Evolutionary conservation across 92 coral and sea anemone genomes (phyloP), one percentile per base, ranked within the genome.

Genomic region (Virgularia gustaviana): DNA sequence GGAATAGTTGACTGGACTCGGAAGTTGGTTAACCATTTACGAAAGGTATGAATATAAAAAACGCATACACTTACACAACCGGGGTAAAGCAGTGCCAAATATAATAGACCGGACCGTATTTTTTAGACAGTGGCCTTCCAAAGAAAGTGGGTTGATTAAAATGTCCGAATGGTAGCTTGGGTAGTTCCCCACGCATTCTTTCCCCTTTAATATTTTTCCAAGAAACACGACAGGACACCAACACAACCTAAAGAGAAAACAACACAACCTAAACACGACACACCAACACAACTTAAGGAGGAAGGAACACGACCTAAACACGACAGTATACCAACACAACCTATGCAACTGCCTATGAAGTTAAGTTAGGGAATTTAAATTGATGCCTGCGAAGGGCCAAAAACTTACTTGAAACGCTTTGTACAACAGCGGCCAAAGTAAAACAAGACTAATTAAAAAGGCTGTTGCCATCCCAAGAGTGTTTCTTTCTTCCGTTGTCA

Each of bases 21-120:
- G n/a, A n/a, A n/a, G n/a, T n/a, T n/a, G n/a, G n/a, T n/a, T n/a
- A n/a, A n/a, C n/a, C n/a, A n/a, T n/a, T n/a, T n/a, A n/a, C n/a
- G n/a, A n/a, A n/a, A n/a, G n/a, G n/a, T 10, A 73, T 41, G 43
- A 36, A 54, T 25, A 34, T 7, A 16, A 2, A 27, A 1, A 27
- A 13, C 39, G 18, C 22, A 51, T 6, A 3, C 73, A 87, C 96
- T 83, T 77, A 90, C 96, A 90, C 79, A 24, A 90, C 83, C 49
- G 96, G 96, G 6, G 96, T 87, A n/a, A 90, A 57, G 55, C 91
- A 87, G 54, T 90, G 89, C 96, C 96, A 90, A 30, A 87, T 84
- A 77, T 83, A 90, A 67, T 90, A 90, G 19, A 90, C 41, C 9
- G 89, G 78, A 11, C 96, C 96, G 51, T 90, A 70, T 57, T 78